Percentiles rank a stretch among this genome's conserved stretches.
Evolutionary conservation across 1,140 invertebrate species (phyloP).

Genomic region (Latrodectus geometricus): DNA sequence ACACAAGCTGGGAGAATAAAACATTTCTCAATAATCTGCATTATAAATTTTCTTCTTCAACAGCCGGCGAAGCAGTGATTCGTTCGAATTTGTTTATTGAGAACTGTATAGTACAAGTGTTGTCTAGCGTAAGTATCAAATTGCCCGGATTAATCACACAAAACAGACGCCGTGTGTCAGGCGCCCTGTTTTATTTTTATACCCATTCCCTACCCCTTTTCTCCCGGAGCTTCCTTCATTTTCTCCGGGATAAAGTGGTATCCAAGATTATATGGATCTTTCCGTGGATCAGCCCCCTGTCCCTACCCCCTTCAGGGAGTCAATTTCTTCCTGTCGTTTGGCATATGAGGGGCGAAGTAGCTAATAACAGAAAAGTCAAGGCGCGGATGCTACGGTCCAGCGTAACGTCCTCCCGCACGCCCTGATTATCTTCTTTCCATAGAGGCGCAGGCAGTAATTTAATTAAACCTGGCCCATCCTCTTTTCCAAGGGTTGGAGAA

Average conservation of each 20-base stretch:
- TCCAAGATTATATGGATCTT: slow-evolving; percentile 57
- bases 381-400: background rate
- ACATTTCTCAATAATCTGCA: slow-evolving; percentile 41
- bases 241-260: slow-evolving; percentile 35
- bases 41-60: slow-evolving; percentile 48
- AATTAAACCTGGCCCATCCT: slow-evolving; percentile 53
- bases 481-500: slow-evolving; percentile 41
- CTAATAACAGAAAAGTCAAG: slow-evolving; percentile 38
- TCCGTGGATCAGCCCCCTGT: slow-evolving; percentile 9
- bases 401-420: background rate
- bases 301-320: slow-evolving; percentile 24
- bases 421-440: slow-evolving; percentile 57
- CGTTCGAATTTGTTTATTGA: slow-evolving; percentile 47
- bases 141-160: slow-evolving; percentile 57
- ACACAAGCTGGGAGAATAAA: background rate
- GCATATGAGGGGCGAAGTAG: slow-evolving; percentile 23
- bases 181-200: slow-evolving; percentile 49
- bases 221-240: slow-evolving; percentile 21
- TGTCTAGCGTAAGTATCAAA: slow-evolving; percentile 32
- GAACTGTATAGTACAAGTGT: slow-evolving; percentile 49
- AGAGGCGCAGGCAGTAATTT: slow-evolving; percentile 46
- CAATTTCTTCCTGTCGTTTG: slow-evolving; percentile 36
- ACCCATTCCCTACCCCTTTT: slow-evolving; percentile 12
- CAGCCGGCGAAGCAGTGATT: slow-evolving; percentile 47
- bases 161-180: slow-evolving; percentile 43